These are phyloP conservation scores for Calliopum simillimum DNA, from an alignment of 2,888 invertebrate genomes.

Conservation along the genomic window DNA sequence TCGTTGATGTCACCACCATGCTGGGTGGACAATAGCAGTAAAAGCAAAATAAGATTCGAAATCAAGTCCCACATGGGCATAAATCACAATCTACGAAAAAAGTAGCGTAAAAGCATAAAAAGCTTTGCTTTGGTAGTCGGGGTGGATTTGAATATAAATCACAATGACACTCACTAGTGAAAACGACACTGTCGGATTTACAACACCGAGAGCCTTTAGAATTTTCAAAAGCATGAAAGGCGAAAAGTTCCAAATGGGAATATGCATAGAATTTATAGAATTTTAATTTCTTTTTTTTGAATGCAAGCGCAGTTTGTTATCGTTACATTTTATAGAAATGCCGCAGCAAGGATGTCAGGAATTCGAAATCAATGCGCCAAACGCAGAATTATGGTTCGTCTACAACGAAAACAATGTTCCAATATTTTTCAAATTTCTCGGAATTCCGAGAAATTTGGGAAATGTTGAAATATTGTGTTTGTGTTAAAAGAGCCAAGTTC, in stretches of 20 bases:
- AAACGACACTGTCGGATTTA: not conserved
- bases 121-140: not conserved
- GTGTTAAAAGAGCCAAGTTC: too few relatives aligned
- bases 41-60: slow-evolving; percentile 20
- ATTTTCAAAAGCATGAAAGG: not conserved
- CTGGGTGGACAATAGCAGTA: not conserved
- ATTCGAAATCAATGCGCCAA: too few relatives aligned
- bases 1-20: not conserved
- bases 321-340: too few relatives aligned
- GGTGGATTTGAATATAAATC: slow-evolving; percentile 11
- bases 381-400: too few relatives aligned
- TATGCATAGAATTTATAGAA: not conserved
- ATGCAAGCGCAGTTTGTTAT: too few relatives aligned
- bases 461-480: too few relatives aligned
- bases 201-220: slow-evolving; percentile 14
- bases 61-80: slow-evolving; percentile 20
- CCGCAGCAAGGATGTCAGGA: too few relatives aligned
- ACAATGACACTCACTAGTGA: not conserved
- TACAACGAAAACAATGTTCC: too few relatives aligned
- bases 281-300: too few relatives aligned
- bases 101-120: not conserved
- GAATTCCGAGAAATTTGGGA: too few relatives aligned
- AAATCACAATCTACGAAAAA: slow-evolving; percentile 11
- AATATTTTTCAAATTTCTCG: too few relatives aligned
- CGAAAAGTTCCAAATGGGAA: not conserved